Conservation (phyloP, 2,113 vertebrate species). For the Syngnathus floridae region DNA sequence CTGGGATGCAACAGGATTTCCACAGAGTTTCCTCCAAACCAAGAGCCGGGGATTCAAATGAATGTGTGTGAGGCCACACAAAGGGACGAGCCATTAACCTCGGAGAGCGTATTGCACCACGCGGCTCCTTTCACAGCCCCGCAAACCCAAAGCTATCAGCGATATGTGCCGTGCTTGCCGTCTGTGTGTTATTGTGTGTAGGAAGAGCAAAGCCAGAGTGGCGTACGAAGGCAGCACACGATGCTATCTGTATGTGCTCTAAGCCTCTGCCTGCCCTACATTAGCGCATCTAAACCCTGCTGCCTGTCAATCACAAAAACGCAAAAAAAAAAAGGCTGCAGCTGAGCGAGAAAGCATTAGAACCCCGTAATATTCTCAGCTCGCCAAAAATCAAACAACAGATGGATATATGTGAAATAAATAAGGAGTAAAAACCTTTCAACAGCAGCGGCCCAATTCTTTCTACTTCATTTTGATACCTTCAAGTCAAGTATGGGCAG, state of each 20-base stretch:
- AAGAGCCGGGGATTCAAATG: constrained; percentile 27
- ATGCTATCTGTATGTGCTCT: constrained; percentile 68
- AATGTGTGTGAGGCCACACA: constrained; percentile 21
- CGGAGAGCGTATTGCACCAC: constrained; percentile 30
- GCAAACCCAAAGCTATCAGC: constrained; percentile 65
- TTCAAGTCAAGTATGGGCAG: neutral
- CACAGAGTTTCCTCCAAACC: constrained; percentile 45
- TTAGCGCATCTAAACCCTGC: constrained; percentile 65
- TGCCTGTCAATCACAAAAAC: constrained; percentile 64
- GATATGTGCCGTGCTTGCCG: constrained; percentile 56
- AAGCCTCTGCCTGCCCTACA: constrained; percentile 68
- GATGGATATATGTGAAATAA: constrained; percentile 27
- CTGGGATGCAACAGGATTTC: constrained; percentile 45
- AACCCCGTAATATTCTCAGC: constrained; percentile 53
- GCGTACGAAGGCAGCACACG: constrained; percentile 64
- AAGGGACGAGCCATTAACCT: constrained; percentile 23
- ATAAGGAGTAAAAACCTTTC: neutral
- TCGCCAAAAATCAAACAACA: constrained; percentile 48
- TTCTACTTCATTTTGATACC: constrained; percentile 21
- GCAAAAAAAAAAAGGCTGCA: constrained; percentile 51
- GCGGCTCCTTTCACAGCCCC: constrained; percentile 50
- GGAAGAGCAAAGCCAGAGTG: constrained; percentile 46
- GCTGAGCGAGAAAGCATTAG: constrained; percentile 53
- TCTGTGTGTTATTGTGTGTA: constrained; percentile 17
- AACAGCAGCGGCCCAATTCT: constrained; percentile 25